Conservation (phyloP, 2,888 invertebrate species). For the Ecdyonurus torrentis region DNA sequence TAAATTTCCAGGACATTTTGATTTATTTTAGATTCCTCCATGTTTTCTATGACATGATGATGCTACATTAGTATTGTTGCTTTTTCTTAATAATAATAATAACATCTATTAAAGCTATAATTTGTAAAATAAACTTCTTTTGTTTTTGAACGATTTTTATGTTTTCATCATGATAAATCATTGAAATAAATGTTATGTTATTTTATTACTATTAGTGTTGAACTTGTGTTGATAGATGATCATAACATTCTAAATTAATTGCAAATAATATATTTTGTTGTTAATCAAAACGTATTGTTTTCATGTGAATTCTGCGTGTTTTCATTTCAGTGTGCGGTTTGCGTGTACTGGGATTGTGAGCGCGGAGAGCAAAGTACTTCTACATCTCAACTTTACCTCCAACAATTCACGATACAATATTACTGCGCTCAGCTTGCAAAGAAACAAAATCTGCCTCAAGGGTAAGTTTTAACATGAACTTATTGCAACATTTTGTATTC, state of each 20-base stretch:
- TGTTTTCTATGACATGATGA: no score
- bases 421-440: constrained; percentile 55
- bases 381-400: constrained; percentile 65
- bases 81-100: no score
- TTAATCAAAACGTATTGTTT: background rate
- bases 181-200: background rate
- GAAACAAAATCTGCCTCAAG: constrained; percentile 77
- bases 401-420: constrained; percentile 47
- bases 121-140: no score
- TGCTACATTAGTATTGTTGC: no score
- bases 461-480: constrained; percentile 35
- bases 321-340: constrained; percentile 41
- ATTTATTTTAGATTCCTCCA: no score
- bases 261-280: background rate
- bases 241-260: background rate
- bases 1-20: no score
- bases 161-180: background rate
- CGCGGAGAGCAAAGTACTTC: constrained; percentile 64
- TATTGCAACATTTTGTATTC: no score
- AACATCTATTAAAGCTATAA: no score
- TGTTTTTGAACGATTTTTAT: background rate
- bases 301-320: background rate
- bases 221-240: background rate
- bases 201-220: background rate
- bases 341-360: constrained; percentile 68